Conservation (phyloP, 2,113 vertebrate genomes). For the Atrichornis clamosus region DNA sequence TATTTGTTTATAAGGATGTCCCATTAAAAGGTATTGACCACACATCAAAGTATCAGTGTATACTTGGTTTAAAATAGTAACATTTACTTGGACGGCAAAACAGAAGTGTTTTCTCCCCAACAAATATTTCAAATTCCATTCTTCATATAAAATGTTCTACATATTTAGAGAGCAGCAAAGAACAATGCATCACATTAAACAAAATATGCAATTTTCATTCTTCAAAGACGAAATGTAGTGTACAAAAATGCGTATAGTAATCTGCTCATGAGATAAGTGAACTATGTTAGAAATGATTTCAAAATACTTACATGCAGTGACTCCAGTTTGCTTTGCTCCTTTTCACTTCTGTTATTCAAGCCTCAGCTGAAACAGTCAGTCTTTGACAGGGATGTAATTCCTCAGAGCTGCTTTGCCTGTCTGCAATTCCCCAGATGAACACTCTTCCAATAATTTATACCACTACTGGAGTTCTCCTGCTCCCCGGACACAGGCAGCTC, state of each 20-base stretch:
- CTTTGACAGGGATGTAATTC: constrained; percentile 77
- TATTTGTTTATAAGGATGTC: background rate
- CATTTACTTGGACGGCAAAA: background rate
- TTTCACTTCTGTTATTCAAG: constrained; percentile 64
- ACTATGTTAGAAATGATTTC: constrained; percentile 14
- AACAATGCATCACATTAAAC: background rate
- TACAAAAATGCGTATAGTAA: background rate
- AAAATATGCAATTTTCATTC: background rate
- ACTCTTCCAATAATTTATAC: constrained; percentile 49
- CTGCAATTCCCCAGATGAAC: constrained; percentile 64
- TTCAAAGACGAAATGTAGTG: background rate
- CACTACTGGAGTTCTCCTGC: constrained; percentile 59
- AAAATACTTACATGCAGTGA: constrained; percentile 78
- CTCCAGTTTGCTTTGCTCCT: constrained; percentile 71
- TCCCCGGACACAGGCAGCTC: constrained; percentile 68
- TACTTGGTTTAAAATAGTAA: background rate
- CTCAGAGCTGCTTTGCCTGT: constrained; percentile 73
- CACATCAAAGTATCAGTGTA: background rate
- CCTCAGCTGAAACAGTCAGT: constrained; percentile 70
- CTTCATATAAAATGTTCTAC: background rate
- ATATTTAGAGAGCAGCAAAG: background rate
- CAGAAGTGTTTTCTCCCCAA: background rate
- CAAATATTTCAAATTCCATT: background rate
- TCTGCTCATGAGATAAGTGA: background rate
- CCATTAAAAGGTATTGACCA: background rate